Evolutionary conservation across 2,113 vertebrate species (phyloP).

Genomic region (Polyodon spathula): DNA sequence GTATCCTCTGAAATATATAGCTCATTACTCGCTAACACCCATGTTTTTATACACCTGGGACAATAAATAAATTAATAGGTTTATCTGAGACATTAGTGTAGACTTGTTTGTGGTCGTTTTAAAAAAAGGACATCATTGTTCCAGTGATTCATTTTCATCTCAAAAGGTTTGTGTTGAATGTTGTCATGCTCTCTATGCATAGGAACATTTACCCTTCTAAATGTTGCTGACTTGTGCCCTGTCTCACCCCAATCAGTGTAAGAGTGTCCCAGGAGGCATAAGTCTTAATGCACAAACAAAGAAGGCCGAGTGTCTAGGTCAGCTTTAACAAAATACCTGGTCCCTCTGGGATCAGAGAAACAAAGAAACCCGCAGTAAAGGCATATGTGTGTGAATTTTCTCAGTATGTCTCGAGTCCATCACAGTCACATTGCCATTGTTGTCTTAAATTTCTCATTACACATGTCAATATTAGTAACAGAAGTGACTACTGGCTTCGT

Average conservation of each 20-base stretch:
- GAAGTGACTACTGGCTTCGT: constrained; percentile 29
- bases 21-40: too few relatives aligned
- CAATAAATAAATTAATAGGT: too few relatives aligned
- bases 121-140: too few relatives aligned
- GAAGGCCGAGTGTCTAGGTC: constrained; percentile 23
- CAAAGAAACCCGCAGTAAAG: constrained; percentile 26
- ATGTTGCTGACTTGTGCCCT: neutral
- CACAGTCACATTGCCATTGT: constrained; percentile 29
- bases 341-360: constrained; percentile 25
- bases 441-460: constrained; percentile 28
- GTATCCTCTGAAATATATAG: too few relatives aligned
- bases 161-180: too few relatives aligned
- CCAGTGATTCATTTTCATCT: too few relatives aligned
- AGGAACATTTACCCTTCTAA: too few relatives aligned
- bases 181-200: too few relatives aligned
- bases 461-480: constrained; percentile 35
- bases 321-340: constrained; percentile 25
- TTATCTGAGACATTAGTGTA: too few relatives aligned
- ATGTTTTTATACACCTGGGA: too few relatives aligned
- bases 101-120: too few relatives aligned
- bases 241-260: constrained; percentile 19
- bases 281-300: constrained; percentile 22
- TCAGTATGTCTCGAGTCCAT: constrained; percentile 31
- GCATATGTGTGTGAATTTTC: constrained; percentile 41
- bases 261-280: constrained; percentile 22